phyloP scores from a whole-genome alignment of 2,888 invertebrate genomes.

The Dryobotodes eremita region DNA sequence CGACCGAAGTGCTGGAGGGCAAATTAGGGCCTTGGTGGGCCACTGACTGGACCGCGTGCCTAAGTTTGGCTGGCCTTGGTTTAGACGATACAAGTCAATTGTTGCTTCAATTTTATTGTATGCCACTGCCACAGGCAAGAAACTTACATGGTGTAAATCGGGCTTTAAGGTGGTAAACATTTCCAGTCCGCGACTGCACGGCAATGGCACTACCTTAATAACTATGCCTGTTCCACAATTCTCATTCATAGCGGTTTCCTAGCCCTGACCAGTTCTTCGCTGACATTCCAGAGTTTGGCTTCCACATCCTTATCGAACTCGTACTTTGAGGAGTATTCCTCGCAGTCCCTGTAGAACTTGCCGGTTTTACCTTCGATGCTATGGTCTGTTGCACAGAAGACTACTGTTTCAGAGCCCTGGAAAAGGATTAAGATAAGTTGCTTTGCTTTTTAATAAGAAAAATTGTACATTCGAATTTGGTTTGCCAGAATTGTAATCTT shows the following conservation, averaged over 20 bases:
- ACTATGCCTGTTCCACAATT: conserved; percentile 12
- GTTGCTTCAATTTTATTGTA: too few relatives aligned
- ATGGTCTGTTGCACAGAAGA: conserved; percentile 94
- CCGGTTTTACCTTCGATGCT: conserved; percentile 92
- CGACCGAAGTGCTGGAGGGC: too few relatives aligned
- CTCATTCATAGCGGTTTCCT: conserved; percentile 80
- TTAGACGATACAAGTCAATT: too few relatives aligned
- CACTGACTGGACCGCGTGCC: too few relatives aligned
- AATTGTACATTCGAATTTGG: background rate
- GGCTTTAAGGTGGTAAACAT: background rate
- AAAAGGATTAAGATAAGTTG: conserved; percentile 14
- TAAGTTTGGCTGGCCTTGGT: too few relatives aligned
- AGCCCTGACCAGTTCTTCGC: conserved; percentile 89
- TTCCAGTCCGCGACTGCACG: conserved; percentile 8
- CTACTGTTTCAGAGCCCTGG: conserved; percentile 95
- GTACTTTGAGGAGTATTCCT: conserved; percentile 91
- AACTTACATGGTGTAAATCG: too few relatives aligned
- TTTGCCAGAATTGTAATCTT: background rate
- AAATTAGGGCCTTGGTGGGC: too few relatives aligned
- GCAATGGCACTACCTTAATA: conserved; percentile 32
- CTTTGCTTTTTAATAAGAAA: background rate
- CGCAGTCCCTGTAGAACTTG: conserved; percentile 94
- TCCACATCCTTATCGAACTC: conserved; percentile 92
- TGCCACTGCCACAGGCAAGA: too few relatives aligned
- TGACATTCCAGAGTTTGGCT: conserved; percentile 93